Percentiles rank a stretch among this genome's conserved stretches.
These are phyloP conservation scores for Corapipo altera DNA, from an alignment of 2,113 vertebrate genomes.

Conservation along the genomic window DNA sequence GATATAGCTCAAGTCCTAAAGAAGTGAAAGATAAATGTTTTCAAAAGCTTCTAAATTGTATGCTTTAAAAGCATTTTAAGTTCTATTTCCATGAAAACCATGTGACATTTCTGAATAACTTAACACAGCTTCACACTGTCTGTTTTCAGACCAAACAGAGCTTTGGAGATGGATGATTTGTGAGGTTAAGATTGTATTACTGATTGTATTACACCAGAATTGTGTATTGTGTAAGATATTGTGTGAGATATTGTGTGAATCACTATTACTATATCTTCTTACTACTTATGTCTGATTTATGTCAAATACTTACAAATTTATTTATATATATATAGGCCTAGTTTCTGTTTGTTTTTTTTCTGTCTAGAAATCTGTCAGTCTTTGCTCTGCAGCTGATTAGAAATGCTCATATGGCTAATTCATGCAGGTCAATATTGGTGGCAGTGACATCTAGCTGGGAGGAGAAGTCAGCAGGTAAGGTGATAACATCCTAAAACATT, in stretches of 20 bases:
- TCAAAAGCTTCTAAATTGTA: neutral
- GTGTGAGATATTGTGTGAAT: neutral
- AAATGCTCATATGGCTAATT: neutral
- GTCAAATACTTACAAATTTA: neutral
- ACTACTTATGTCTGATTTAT: neutral
- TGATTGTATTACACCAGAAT: neutral
- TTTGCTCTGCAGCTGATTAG: neutral
- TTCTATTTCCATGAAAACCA: neutral
- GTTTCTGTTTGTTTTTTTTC: neutral
- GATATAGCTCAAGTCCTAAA: neutral
- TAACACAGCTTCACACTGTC: neutral
- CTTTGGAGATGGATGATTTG: neutral
- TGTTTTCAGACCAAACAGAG: neutral
- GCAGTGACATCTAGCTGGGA: neutral
- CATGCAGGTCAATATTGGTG: neutral
- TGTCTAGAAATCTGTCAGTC: neutral
- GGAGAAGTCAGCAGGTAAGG: neutral
- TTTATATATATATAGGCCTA: neutral
- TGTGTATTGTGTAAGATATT: neutral
- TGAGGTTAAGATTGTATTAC: neutral
- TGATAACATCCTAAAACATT: neutral
- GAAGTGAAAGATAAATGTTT: neutral
- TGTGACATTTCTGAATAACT: neutral
- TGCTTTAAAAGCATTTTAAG: neutral
- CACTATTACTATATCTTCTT: neutral